Base-by-base conservation (phyloP, 2,113 vertebrate genomes). In the Nibea coibor region DNA sequence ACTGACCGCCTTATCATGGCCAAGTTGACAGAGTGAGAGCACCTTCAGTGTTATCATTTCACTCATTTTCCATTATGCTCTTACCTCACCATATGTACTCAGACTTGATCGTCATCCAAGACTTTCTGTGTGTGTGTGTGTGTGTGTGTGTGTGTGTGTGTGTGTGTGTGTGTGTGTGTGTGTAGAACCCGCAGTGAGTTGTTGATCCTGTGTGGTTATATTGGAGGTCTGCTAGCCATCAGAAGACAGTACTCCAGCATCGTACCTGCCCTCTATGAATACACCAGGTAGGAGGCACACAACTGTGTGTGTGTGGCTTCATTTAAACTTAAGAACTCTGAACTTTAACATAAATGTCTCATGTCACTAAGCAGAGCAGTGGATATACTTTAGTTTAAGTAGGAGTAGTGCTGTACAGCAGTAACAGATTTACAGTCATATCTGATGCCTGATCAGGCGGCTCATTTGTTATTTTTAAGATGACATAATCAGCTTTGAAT, bases 191-290 rank as follows among this genome's bases (percentile, higher is more conserved):
- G 97, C 48, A 99, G 98, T 84, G 97, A 99, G 88, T 90, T 99
- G 87, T 92, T 99, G 73, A 97, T 99, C 90, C 88, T 99, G 15
- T 97, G 95, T 88, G 98, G 98, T 48, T 99, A 99, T 1, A 10
- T 93, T 24, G 98, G 98, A 59, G 97, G 96, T n/a, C 91, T 99
- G 61, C 91, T 97, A 78, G 97, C 98, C 76, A 96, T 98, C 78
- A 93, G 96, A 82, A 96, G 96, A 86, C 94, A 96, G 16, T 99
- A 99, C 88, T 93, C 84, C 67, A 97, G 96, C 89, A 97, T 99
- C n/a, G 96, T 99, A 14, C 97, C 98, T 48, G 96, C 97, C 43
- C 96, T 99, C 62, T 99, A 98, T 51, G 98, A 99, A 69, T 99
- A 99, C 61, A 99, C 98, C 59, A 98, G 97, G 98, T 99, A 95